These are phyloP conservation scores for Euglossa dilemma DNA, from an alignment of 1,140 invertebrate genomes.

Conservation along the genomic window DNA sequence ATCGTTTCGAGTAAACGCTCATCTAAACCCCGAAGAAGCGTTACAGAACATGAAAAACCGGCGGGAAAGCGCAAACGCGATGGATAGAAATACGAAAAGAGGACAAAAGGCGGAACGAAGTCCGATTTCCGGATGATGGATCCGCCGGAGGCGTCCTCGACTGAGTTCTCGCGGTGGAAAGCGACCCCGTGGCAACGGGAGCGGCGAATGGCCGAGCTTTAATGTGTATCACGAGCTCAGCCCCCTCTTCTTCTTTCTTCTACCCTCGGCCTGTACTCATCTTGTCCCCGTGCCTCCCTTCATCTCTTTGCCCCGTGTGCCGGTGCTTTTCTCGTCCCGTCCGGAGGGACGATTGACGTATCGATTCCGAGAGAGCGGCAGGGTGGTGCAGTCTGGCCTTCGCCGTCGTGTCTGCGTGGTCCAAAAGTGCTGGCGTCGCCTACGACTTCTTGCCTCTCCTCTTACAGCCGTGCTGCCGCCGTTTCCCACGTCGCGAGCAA, in stretches of 20 bases:
- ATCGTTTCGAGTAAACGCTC: too few relatives aligned
- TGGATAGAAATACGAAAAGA: neutral
- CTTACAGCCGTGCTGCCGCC: neutral
- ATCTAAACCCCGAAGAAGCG: too few relatives aligned
- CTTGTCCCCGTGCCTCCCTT: constrained; percentile 38
- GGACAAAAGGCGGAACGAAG: neutral
- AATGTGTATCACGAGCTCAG: constrained; percentile 24
- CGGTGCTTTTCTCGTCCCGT: constrained; percentile 60
- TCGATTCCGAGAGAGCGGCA: constrained; percentile 69
- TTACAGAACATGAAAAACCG: too few relatives aligned
- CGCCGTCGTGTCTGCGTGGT: constrained; percentile 71
- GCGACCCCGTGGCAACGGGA: neutral
- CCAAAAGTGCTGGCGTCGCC: constrained; percentile 72
- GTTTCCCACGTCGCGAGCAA: neutral
- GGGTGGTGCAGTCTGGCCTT: constrained; percentile 73
- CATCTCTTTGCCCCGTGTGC: constrained; percentile 32
- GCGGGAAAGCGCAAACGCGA: neutral
- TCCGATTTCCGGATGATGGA: neutral
- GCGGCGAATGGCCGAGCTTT: neutral
- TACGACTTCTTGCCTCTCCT: constrained; percentile 47
- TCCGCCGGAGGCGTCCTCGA: neutral
- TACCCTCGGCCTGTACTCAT: constrained; percentile 5
- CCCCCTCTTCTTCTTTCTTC: constrained; percentile 22
- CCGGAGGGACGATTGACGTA: constrained; percentile 73
- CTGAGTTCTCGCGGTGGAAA: neutral